Evolutionary conservation across 2,113 vertebrate species (phyloP), one percentile per base, ranked within the genome.

Genomic region (Syrrhaptes paradoxus): DNA sequence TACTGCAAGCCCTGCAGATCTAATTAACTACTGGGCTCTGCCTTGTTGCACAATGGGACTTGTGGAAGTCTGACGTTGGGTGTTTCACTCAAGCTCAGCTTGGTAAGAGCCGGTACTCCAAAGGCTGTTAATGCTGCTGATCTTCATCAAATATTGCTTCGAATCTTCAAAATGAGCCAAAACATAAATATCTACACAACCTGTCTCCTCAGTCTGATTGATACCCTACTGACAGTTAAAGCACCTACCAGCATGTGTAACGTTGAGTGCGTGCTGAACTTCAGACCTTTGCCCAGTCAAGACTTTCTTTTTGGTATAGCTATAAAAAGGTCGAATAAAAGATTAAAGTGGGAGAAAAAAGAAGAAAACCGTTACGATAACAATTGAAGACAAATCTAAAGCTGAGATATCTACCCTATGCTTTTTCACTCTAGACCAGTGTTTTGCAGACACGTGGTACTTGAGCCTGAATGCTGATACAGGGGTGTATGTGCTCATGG

Each of bases 381-480:
- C 26, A 41, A 75, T 26, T 3, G 8, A 67, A 89, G 41, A 11
- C 15, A 68, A 57, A 43, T 28, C 25, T 46, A 34, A 46, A 67
- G 46, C 31, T 52, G 68, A 70, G 29, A 17, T 31, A 4, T 4
- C 31, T 32, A 5, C 12, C 29, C 63, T 22, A 0, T 34, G 38
- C 34, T 25, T 20, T 10, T 18, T 32, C 62, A 10, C 14, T 12
- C 13, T 14, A 48, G 41, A 45, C 5, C 36, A 17, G 11, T 2
- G 0, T 41, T 52, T 29, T 71, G 48, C 74, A 55, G 78, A 31
- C 34, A 4, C 0, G 0, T 11, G 26, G 36, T 17, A 21, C 70
- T 26, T 68, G 2, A 52, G 28, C n/a, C 48, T 36, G 36, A 25
- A 15, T 5, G 11, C 34, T 72, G 75, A 2, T 34, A 13, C 4